Base-by-base conservation (phyloP, 2,113 vertebrate species). In the Spea multiplicata region DNA sequence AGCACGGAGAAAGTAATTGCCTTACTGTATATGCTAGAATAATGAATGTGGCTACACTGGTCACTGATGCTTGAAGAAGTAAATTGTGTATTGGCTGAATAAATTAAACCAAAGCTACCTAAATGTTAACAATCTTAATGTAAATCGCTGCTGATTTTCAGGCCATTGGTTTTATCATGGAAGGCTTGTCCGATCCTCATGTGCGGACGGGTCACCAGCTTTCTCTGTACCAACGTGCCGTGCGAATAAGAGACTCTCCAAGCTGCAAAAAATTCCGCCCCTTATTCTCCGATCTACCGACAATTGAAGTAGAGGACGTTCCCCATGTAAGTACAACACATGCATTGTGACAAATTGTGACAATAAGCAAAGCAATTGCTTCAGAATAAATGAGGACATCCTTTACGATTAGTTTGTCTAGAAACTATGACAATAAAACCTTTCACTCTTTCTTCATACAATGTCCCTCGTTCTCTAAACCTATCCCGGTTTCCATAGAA, bases 171-270 rank as follows among this genome's bases (percentile, higher is more conserved):
- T 94, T 91, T 80, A 95, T 99, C 50, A 78, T 82, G 49, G 89
- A 89, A 1, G 97, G 94, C 10, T 86, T 99, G 83, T 88, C 89
- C 0, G 97, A 99, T 85, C 90, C 94, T 0, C 84, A 89, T 1
- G 94, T 98, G 13, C 91, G 95, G 9, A 95, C 95, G 0, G 96
- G 96, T 62, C 95, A 96, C 76, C 94, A 92, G 2, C 91, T 99
- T 0, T 72, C 96, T 0, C 93, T 99, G 8, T 88, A 94, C 72
- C 96, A 97, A 88, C 91, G 97, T 72, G 96, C 95, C 1, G 53
- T 87, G 9, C 88, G 96, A 57, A 94, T 99, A 88, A 84, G 88
- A 30, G 95, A 95, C 65, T 95, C 95, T 0, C 87, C 95, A 0
- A 92, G 92, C 81, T 92, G 92, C 83, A 92, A 82, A 83, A 94